Conservation (phyloP, 2,797 vertebrate species). For the Gastrophryne carolinensis region DNA sequence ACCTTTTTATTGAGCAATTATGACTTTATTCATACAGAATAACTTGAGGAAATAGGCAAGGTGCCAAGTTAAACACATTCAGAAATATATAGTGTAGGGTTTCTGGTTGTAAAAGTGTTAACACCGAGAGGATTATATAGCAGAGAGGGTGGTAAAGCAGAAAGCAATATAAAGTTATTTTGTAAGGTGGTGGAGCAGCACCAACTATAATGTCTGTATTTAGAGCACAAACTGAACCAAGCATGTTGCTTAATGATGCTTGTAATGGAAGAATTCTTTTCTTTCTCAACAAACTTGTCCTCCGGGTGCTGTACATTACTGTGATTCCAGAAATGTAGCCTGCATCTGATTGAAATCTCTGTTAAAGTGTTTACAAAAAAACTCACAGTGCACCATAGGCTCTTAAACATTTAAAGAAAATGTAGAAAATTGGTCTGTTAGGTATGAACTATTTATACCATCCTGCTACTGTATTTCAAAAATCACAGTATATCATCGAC, state of each 20-base stretch:
- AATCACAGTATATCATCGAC: background rate
- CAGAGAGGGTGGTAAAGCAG: slow-evolving; percentile 45
- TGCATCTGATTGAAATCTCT: slow-evolving; percentile 11
- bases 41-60: slow-evolving; percentile 16
- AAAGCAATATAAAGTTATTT: slow-evolving; percentile 53
- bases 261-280: slow-evolving; percentile 53
- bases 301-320: slow-evolving; percentile 48
- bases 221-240: slow-evolving; percentile 52
- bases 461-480: background rate
- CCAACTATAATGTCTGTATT: slow-evolving; percentile 52
- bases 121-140: slow-evolving; percentile 42
- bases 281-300: slow-evolving; percentile 45
- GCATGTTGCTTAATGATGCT: slow-evolving; percentile 51
- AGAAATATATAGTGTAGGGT: slow-evolving; percentile 22
- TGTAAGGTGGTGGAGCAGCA: slow-evolving; percentile 50
- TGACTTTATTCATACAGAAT: slow-evolving; percentile 27
- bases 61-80: slow-evolving; percentile 37
- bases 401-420: slow-evolving; percentile 17
- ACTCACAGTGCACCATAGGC: slow-evolving; percentile 14
- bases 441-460: slow-evolving; percentile 17
- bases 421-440: background rate
- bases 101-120: slow-evolving; percentile 43
- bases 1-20: slow-evolving; percentile 25
- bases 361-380: slow-evolving; percentile 39
- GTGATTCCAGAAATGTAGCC: slow-evolving; percentile 44